These are phyloP conservation scores for Drosophila mauritiana DNA, from an alignment of 1,140 invertebrate genomes.

Conservation along the genomic window DNA sequence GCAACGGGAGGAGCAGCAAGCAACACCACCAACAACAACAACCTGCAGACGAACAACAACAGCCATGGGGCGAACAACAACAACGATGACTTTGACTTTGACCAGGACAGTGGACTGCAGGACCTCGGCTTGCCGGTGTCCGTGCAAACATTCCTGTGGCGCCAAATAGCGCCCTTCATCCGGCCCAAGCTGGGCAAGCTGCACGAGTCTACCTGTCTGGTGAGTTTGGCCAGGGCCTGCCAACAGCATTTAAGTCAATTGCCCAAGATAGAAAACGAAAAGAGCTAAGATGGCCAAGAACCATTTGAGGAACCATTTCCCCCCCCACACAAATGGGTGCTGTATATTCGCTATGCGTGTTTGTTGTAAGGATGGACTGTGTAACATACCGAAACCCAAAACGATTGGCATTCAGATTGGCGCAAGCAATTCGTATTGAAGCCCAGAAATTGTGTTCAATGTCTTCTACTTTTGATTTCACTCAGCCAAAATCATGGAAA, in stretches of 20 bases:
- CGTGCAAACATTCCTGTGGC: conserved; percentile 98
- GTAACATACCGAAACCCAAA: conserved; percentile 25
- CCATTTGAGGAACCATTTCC: background rate
- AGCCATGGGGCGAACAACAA: conserved; percentile 81
- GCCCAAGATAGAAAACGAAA: conserved; percentile 19
- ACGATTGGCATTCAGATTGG: conserved; percentile 46
- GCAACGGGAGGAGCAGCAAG: conserved; percentile 35
- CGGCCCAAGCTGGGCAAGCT: conserved; percentile 97
- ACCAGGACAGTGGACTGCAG: conserved; percentile 86
- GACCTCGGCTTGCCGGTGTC: conserved; percentile 96
- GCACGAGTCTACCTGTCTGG: conserved; percentile 98
- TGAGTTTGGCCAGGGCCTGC: conserved; percentile 86
- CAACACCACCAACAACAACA: conserved; percentile 66
- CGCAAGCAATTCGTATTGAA: conserved; percentile 23
- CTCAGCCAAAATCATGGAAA: conserved; percentile 16
- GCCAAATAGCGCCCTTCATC: conserved; percentile 97
- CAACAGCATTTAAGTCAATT: conserved; percentile 4
- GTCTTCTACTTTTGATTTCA: conserved; percentile 53
- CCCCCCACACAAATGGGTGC: conserved; percentile 37
- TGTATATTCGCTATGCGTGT: conserved; percentile 81
- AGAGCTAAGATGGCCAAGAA: conserved; percentile 3
- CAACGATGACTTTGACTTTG: conserved; percentile 84
- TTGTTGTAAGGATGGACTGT: conserved; percentile 77
- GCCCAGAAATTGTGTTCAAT: conserved; percentile 45
- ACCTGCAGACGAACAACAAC: conserved; percentile 70